Percentiles rank a stretch among this genome's conserved stretches.
phyloP scores from a whole-genome alignment of 2,888 invertebrate genomes.

The Polydrusus pterygomalis region DNA sequence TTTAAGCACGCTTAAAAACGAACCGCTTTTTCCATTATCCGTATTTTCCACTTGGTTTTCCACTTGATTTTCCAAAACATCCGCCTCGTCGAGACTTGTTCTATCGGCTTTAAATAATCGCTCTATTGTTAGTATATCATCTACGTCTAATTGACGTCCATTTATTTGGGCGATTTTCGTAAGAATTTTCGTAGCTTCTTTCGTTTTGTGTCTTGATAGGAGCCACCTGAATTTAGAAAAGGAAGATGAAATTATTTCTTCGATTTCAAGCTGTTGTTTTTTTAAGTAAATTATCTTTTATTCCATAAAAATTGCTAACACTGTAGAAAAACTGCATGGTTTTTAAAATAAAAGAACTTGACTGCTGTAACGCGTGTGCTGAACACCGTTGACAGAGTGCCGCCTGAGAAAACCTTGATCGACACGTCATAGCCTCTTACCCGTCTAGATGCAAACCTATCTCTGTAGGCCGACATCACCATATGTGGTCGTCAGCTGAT shows the following conservation, averaged over 20 bases:
- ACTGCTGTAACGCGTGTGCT: too few relatives aligned
- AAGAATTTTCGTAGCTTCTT: slow-evolving; percentile 76
- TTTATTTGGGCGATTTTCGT: slow-evolving; percentile 78
- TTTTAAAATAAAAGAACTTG: too few relatives aligned
- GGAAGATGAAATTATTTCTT: background rate
- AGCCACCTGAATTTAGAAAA: slow-evolving; percentile 78
- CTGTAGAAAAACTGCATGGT: too few relatives aligned
- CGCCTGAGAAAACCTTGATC: too few relatives aligned
- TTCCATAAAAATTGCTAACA: too few relatives aligned
- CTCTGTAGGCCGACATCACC: too few relatives aligned
- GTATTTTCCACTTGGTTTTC: slow-evolving; percentile 51
- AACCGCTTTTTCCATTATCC: slow-evolving; percentile 49
- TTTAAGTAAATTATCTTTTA: too few relatives aligned
- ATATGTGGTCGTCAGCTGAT: too few relatives aligned
- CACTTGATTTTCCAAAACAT: slow-evolving; percentile 47
- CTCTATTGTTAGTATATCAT: slow-evolving; percentile 66
- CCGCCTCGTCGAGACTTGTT: slow-evolving; percentile 20
- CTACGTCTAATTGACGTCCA: slow-evolving; percentile 75
- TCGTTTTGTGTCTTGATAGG: slow-evolving; percentile 75
- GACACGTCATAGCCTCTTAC: too few relatives aligned
- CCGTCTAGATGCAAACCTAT: too few relatives aligned
- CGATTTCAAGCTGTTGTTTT: too few relatives aligned
- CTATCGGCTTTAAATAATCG: slow-evolving; percentile 63
- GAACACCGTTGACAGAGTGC: too few relatives aligned
- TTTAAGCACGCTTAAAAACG: slow-evolving; percentile 55